These are phyloP conservation scores for Scaptodrosophila lebanonensis DNA, from an alignment of 1,140 invertebrate genomes.

Conservation along the genomic window DNA sequence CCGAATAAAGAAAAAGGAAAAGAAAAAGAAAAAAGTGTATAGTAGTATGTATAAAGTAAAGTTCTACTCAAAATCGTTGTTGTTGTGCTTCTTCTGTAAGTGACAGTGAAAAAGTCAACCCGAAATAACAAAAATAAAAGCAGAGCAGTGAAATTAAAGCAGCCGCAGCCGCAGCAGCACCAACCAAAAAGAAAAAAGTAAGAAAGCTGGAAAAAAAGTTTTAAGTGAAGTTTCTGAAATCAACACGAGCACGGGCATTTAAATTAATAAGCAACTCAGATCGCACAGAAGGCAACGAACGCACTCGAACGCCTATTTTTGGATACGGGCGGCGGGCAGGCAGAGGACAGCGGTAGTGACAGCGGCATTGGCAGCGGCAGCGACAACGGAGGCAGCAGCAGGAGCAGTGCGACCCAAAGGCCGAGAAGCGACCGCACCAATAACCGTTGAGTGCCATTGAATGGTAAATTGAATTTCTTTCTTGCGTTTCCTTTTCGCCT, in stretches of 20 bases:
- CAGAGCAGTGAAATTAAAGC: slow-evolving; percentile 70
- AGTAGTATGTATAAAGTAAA: too few relatives aligned
- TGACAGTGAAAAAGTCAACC: slow-evolving; percentile 6
- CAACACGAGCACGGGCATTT: slow-evolving; percentile 14
- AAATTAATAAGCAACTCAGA: slow-evolving; percentile 22
- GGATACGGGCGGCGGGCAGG: slow-evolving; percentile 41
- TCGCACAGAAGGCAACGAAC: slow-evolving; percentile 46
- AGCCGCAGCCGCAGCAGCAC: too few relatives aligned
- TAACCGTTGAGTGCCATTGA: slow-evolving; percentile 26
- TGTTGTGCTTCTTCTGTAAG: too few relatives aligned
- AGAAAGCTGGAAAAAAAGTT: slow-evolving; percentile 3
- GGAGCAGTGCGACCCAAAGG: too few relatives aligned
- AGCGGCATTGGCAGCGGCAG: slow-evolving; percentile 37
- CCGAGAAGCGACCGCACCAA: too few relatives aligned
- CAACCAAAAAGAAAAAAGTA: slow-evolving; percentile 19
- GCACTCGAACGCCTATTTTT: slow-evolving; percentile 56
- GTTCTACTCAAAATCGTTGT: too few relatives aligned
- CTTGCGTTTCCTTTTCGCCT: slow-evolving; percentile 8
- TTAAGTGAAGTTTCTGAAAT: slow-evolving; percentile 71
- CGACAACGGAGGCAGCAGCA: slow-evolving; percentile 12
- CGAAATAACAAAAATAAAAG: slow-evolving; percentile 37
- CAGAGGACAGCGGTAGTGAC: slow-evolving; percentile 3
- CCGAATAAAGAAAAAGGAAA: slow-evolving; percentile 21
- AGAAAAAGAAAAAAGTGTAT: slow-evolving; percentile 5
- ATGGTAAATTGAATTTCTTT: slow-evolving; percentile 57